These are phyloP conservation scores for Nautilus pompilius DNA, from an alignment of 1,140 invertebrate genomes.

Conservation along the genomic window DNA sequence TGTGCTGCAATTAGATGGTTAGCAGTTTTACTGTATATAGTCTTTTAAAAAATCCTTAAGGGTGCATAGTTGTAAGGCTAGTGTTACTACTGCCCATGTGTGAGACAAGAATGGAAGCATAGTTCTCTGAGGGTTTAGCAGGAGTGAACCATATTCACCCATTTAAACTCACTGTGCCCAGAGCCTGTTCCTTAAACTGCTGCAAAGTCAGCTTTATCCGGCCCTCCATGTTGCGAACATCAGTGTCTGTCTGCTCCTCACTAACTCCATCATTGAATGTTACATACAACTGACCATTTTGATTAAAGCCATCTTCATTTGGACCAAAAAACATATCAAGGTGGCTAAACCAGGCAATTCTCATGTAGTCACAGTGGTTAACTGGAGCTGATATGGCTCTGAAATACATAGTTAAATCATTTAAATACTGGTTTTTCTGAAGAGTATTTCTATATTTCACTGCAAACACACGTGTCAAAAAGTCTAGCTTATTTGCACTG, in stretches of 20 bases:
- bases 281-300: slow-evolving; percentile 39
- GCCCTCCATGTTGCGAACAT: slow-evolving; percentile 47
- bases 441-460: too few relatives aligned
- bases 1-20: too few relatives aligned
- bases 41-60: too few relatives aligned
- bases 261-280: slow-evolving; percentile 43
- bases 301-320: slow-evolving; percentile 37
- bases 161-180: slow-evolving; percentile 36
- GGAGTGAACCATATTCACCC: too few relatives aligned
- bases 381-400: slow-evolving; percentile 47
- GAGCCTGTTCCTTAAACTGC: slow-evolving; percentile 46
- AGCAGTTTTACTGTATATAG: too few relatives aligned
- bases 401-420: slow-evolving; percentile 11
- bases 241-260: slow-evolving; percentile 50
- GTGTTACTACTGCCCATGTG: too few relatives aligned
- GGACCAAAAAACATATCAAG: slow-evolving; percentile 43
- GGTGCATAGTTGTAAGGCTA: too few relatives aligned
- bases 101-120: too few relatives aligned
- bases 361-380: slow-evolving; percentile 44
- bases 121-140: too few relatives aligned
- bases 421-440: background rate
- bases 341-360: slow-evolving; percentile 27
- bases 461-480: too few relatives aligned
- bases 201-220: slow-evolving; percentile 49
- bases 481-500: slow-evolving; percentile 41